phyloP scores from a whole-genome alignment of 2,113 vertebrate genomes.

The Otus sunia region DNA sequence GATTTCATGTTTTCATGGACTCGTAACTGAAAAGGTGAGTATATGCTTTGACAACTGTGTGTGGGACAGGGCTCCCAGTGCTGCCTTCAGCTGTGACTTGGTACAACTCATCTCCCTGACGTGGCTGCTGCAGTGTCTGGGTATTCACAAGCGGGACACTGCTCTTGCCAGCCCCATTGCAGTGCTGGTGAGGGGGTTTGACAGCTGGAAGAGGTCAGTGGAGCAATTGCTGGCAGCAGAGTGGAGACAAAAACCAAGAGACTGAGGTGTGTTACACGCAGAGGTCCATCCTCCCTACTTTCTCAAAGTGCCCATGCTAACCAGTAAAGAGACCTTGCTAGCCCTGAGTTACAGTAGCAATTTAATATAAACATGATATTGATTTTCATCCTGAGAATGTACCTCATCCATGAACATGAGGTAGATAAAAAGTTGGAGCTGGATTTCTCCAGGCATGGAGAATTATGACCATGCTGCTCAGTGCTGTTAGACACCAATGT shows the following conservation, averaged over 20 bases:
- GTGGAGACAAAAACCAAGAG: not conserved
- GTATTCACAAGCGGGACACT: not conserved
- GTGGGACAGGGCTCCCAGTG: not conserved
- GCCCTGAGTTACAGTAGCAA: not conserved
- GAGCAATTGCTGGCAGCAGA: not conserved
- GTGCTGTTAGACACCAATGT: not conserved
- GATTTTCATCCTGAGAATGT: not conserved
- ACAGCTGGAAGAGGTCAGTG: not conserved
- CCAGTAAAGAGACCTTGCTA: not conserved
- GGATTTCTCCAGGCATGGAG: not conserved
- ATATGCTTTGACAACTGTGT: fast-evolving
- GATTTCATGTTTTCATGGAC: not conserved
- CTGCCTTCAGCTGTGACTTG: not conserved
- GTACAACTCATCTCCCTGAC: not conserved
- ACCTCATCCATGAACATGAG: not conserved
- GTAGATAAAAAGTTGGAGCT: not conserved
- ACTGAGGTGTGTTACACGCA: fast-evolving
- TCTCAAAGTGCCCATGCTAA: not conserved
- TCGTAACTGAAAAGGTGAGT: not conserved
- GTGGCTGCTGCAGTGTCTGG: fast-evolving
- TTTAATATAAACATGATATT: not conserved
- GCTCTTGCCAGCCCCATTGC: not conserved
- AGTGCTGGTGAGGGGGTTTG: not conserved
- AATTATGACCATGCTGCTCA: fast-evolving
- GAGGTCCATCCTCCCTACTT: not conserved